Base-by-base conservation (phyloP, 2,797 vertebrate species). In the Melanotaenia maccullochi region DNA sequence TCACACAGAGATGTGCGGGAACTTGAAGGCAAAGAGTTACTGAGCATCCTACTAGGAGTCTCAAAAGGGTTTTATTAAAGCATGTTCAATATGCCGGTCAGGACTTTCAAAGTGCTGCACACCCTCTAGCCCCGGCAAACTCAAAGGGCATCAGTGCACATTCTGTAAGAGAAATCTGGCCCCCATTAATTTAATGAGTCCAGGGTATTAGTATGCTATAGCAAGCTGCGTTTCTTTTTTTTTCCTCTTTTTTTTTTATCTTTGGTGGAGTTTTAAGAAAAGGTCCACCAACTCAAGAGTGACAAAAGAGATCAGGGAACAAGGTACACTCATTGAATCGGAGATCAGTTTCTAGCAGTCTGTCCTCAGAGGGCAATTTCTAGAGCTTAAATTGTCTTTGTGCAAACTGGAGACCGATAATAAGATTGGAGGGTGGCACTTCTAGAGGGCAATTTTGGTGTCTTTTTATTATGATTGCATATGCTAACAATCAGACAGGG, bases 121-220 rank as follows among this genome's bases (percentile, higher is more conserved):
- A 89, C 87, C 92, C 93, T 93, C 90, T 85, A 93, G 94, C 93
- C 93, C 88, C 80, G 85, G 92, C 92, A 92, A 93, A 94, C 92
- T 95, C 93, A 95, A 95, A 95, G 93, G 93, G 92, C 93, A 93
- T 86, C 87, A 76, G 91, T 90, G 82, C 89, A 90, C 87, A 82
- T 90, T 86, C 81, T 81, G 86, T 89, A 74, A 85, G 78, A 89
- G 90, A 89, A 91, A 93, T 93, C 91, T 92, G 91, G 90, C 93
- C 90, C 89, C 92, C 86, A 94, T 94, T 94, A 92, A 93, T 93
- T 93, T 95, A 93, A 94, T 94, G 93, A 94, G 93, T 93, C 89
- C 87, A 90, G 89, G 84, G 89, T 92, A 94, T 94, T 95, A 93
- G 93, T 93, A 95, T 95, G 93, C 93, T 84, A 87, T 85, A 88